These are phyloP conservation scores for Triplophysa tibetana DNA, from an alignment of 2,113 vertebrate species.

Conservation along the genomic window DNA sequence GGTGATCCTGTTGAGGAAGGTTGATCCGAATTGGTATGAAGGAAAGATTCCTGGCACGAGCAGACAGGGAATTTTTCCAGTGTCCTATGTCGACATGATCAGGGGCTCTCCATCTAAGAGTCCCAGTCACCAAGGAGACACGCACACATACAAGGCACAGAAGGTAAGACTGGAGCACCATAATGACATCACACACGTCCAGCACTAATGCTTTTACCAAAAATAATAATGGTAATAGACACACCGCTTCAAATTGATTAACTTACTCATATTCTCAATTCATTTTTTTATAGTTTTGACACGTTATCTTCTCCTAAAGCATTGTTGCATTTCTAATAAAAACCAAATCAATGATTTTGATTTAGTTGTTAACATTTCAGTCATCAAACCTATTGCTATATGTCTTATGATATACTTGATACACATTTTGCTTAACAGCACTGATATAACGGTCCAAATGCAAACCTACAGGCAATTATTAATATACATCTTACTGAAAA, in stretches of 20 bases:
- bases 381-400: no score
- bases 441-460: background rate
- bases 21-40: conserved; percentile 99
- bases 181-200: background rate
- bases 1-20: conserved; percentile 88
- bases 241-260: no score
- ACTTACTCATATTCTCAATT: no score
- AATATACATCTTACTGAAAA: no score
- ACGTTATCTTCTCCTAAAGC: no score
- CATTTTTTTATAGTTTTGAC: no score
- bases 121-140: conserved; percentile 78
- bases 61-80: conserved; percentile 97
- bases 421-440: no score
- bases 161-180: conserved; percentile 78
- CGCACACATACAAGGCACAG: conserved; percentile 81
- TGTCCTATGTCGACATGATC: conserved; percentile 91
- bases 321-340: no score
- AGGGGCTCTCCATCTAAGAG: conserved; percentile 84
- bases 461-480: background rate
- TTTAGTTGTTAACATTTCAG: no score
- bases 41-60: conserved; percentile 89
- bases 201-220: background rate
- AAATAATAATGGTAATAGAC: no score
- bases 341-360: no score
- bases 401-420: no score